These are phyloP conservation scores for Nestor notabilis DNA, from an alignment of 2,113 vertebrate genomes.

Conservation along the genomic window DNA sequence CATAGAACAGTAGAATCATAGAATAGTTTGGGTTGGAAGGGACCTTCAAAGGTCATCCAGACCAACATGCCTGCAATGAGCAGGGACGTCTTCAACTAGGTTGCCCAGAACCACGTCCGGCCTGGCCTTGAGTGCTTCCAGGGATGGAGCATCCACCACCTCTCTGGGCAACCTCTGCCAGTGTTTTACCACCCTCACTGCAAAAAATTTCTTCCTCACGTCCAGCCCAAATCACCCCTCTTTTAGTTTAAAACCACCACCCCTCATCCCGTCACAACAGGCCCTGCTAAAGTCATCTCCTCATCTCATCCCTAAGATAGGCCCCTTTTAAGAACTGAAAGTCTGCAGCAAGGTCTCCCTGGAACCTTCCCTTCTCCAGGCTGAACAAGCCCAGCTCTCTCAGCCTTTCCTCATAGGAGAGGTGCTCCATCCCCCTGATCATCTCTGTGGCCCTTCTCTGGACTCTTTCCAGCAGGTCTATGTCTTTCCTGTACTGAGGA, in stretches of 20 bases:
- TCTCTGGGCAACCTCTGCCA: neutral
- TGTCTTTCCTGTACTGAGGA: neutral
- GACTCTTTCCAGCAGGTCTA: neutral
- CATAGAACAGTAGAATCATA: neutral
- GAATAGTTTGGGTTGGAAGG: neutral
- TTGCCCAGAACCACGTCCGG: neutral
- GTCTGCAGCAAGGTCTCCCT: neutral
- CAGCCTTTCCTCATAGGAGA: neutral
- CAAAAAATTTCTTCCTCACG: neutral
- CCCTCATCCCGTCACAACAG: neutral
- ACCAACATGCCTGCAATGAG: neutral
- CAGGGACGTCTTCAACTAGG: neutral
- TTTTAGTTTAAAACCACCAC: neutral
- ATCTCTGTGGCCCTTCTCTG: neutral
- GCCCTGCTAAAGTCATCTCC: neutral
- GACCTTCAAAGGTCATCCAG: neutral
- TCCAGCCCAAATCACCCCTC: neutral
- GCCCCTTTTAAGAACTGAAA: neutral
- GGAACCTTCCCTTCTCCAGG: neutral
- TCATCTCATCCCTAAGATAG: neutral
- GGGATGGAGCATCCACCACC: neutral
- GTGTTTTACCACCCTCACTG: neutral
- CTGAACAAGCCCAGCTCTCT: neutral
- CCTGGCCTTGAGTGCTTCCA: neutral
- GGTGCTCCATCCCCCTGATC: neutral